A percentile compares a stretch with the other conserved stretches of the same genome.
Evolutionary conservation across 2,797 vertebrate genomes (phyloP).

Genomic region (Ctenopoma multispine): DNA sequence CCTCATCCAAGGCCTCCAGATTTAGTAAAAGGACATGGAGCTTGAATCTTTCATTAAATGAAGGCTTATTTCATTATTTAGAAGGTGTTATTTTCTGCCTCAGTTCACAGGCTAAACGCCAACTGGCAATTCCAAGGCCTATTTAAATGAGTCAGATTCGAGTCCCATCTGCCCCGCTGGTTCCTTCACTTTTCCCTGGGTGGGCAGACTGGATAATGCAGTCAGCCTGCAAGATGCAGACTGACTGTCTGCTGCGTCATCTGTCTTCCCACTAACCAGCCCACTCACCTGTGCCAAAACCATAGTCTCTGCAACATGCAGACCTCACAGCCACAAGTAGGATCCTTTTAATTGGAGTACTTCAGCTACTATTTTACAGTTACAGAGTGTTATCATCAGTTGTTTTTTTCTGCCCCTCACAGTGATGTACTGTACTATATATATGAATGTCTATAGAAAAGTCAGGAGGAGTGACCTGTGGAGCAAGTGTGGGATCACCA

Average conservation of each 20-base stretch:
- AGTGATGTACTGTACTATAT: neutral
- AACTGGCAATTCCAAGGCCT: conserved; percentile 81
- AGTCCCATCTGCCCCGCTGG: conserved; percentile 81
- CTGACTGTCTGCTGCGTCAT: conserved; percentile 67
- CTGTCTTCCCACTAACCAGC: conserved; percentile 54
- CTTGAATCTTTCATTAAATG: conserved; percentile 83
- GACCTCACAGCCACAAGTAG: conserved; percentile 50
- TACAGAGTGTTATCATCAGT: neutral
- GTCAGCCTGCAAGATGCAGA: conserved; percentile 58
- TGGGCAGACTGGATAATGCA: conserved; percentile 68
- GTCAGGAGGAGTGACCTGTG: conserved; percentile 7
- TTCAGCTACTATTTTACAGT: conserved; percentile 18
- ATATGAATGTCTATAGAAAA: neutral
- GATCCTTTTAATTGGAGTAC: conserved; percentile 14
- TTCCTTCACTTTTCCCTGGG: conserved; percentile 67
- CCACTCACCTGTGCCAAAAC: conserved; percentile 65
- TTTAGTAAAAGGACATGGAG: conserved; percentile 73
- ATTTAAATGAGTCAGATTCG: conserved; percentile 80
- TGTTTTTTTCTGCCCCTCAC: conserved; percentile 11
- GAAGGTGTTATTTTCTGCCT: conserved; percentile 81
- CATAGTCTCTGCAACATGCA: conserved; percentile 37
- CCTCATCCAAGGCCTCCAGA: conserved; percentile 71
- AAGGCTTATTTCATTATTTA: conserved; percentile 84
- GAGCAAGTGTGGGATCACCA: neutral
- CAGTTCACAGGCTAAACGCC: conserved; percentile 80